phyloP scores from a whole-genome alignment of 2,113 vertebrate genomes.

The Platycercus adscitus region DNA sequence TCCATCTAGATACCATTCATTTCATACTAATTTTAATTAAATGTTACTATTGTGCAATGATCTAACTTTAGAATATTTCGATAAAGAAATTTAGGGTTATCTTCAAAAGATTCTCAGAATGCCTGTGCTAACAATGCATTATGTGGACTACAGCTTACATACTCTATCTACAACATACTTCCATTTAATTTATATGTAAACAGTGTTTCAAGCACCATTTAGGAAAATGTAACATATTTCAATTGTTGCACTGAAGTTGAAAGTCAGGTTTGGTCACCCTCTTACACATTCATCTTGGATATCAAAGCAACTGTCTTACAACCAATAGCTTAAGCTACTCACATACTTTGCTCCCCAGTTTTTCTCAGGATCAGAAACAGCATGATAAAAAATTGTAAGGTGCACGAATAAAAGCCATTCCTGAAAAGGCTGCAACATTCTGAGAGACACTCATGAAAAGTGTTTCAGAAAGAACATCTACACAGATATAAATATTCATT shows the following conservation, averaged over 20 bases:
- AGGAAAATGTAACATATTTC: conserved; percentile 36
- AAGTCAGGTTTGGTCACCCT: conserved; percentile 50
- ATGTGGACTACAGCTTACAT: conserved; percentile 29
- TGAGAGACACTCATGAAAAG: conserved; percentile 60
- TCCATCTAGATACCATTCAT: conserved; percentile 48
- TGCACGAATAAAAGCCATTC: conserved; percentile 61
- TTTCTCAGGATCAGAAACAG: conserved; percentile 64
- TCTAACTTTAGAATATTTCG: conserved; percentile 40
- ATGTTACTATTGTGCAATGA: conserved; percentile 6
- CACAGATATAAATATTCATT: conserved; percentile 59
- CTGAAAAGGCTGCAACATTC: conserved; percentile 59
- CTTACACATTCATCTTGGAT: conserved; percentile 56
- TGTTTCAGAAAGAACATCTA: conserved; percentile 57
- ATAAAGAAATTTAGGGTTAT: conserved; percentile 25
- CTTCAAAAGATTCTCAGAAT: conserved; percentile 30
- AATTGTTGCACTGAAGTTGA: conserved; percentile 31
- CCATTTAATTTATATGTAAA: conserved; percentile 55
- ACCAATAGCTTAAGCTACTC: neutral
- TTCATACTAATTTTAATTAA: neutral
- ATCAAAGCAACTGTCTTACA: neutral
- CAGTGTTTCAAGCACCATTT: conserved; percentile 64
- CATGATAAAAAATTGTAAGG: conserved; percentile 54
- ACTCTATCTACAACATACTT: conserved; percentile 35
- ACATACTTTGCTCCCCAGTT: conserved; percentile 38
- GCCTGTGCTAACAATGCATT: conserved; percentile 33